phyloP scores from a whole-genome alignment of 2,113 vertebrate genomes.

The Theristicus caerulescens region DNA sequence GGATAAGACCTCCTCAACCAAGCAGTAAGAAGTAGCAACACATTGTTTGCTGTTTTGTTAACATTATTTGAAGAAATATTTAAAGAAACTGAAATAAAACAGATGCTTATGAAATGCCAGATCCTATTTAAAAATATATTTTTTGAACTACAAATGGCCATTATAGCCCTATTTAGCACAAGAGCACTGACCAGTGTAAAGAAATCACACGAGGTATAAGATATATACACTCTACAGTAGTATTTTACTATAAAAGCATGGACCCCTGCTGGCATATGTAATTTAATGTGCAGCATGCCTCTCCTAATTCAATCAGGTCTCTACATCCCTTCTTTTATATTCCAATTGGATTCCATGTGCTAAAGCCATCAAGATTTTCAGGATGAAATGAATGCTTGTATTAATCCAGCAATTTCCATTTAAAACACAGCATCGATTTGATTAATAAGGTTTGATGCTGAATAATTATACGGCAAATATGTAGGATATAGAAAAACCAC shows the following conservation, averaged over 20 bases:
- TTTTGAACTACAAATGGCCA: conserved; percentile 28
- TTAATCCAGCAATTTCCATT: conserved; percentile 99
- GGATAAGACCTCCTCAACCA: neutral
- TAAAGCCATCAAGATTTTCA: conserved; percentile 99
- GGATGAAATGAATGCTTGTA: conserved; percentile 99
- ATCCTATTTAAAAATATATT: neutral
- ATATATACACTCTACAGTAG: conserved; percentile 58
- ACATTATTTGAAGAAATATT: neutral
- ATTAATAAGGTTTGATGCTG: conserved; percentile 99
- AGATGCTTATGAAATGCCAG: neutral
- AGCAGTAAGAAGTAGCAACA: neutral
- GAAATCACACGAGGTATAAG: conserved; percentile 61
- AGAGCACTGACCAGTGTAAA: conserved; percentile 28
- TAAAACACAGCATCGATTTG: conserved; percentile 99
- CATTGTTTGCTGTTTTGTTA: neutral
- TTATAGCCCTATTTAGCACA: conserved; percentile 12
- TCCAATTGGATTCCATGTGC: conserved; percentile 96
- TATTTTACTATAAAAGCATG: conserved; percentile 77
- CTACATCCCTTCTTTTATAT: conserved; percentile 94
- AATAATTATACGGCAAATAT: conserved; percentile 97
- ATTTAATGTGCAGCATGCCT: conserved; percentile 87
- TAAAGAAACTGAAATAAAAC: neutral
- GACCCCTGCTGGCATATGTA: conserved; percentile 86
- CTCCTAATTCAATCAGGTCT: conserved; percentile 96
- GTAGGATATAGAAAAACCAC: conserved; percentile 91